Base-by-base conservation (phyloP, 2,888 invertebrate genomes). In the Limenitis camilla region DNA sequence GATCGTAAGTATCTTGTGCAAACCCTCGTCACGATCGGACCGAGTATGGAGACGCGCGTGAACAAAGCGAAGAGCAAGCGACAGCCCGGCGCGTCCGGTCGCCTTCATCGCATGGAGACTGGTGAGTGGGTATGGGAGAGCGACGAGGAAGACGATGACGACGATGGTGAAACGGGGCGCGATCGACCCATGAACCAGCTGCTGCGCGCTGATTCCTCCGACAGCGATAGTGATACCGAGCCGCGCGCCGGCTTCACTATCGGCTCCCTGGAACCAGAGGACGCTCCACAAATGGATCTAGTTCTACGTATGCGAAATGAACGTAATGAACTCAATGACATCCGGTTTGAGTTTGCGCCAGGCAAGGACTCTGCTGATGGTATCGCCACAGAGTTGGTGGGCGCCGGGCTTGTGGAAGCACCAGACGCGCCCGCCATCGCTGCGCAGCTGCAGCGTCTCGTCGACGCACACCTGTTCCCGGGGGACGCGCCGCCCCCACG, bases 61-160 rank as follows among this genome's bases (percentile, higher is more conserved):
- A 96, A 96, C 81, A 97, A 97, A 85, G 92, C 92, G 53, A 19
- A 19, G 19, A 90, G 92, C 59, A 92, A 92, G 73, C 90, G 96
- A 59, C 94, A 95, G 80, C 96, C 96, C 0, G 96, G 96, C 30
- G 92, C 96, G 0, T 94, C 93, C 27, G 94, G 94, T 10, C 90
- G 94, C 0, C 86, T 97, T 60, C 97, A 97, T 80, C 92, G 98
- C 69, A 98, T 97, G 62, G 95, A 96, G 67, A 97, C 97, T 28
- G 98, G 98, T 35, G 97, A 97, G 77, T 98, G 98, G 98, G 97
- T 97, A 56, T 99, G 98, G 98, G 97, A 97, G 55, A 96, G 96
- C 67, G 96, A 96, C 71, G 97, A 97, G 71, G 95, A 97, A 65
- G 94, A 93, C 65, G 93, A 90, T 52, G 81, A 74, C 56, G 83